Conservation (phyloP, 2,888 invertebrate genomes). For the Diloba caeruleocephala region DNA sequence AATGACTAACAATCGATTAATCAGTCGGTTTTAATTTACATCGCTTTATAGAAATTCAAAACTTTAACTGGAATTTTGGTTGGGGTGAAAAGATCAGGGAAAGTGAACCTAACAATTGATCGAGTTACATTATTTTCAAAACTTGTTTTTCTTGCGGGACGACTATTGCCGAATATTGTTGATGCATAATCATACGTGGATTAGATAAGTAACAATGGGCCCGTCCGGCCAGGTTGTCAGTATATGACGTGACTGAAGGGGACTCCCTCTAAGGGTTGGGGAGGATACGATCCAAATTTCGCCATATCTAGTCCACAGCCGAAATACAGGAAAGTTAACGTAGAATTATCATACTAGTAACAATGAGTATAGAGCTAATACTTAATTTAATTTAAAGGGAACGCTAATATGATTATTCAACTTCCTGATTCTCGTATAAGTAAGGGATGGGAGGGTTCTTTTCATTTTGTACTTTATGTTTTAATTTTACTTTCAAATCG, state of each 20-base stretch:
- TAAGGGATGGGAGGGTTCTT: slow-evolving; percentile 25
- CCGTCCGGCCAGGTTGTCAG: slow-evolving; percentile 74
- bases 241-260: slow-evolving; percentile 77
- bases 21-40: slow-evolving; percentile 68
- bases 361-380: slow-evolving; percentile 46
- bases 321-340: slow-evolving; percentile 44
- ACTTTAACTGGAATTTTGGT: slow-evolving; percentile 63
- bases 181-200: slow-evolving; percentile 81
- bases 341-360: slow-evolving; percentile 58
- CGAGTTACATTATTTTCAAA: slow-evolving; percentile 76
- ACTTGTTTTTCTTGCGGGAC: slow-evolving; percentile 78
- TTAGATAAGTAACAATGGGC: slow-evolving; percentile 75
- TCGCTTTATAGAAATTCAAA: slow-evolving; percentile 62
- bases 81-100: slow-evolving; percentile 74
- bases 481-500: neutral
- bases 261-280: slow-evolving; percentile 66
- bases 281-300: slow-evolving; percentile 62
- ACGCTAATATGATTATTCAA: slow-evolving; percentile 32
- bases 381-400: slow-evolving; percentile 50
- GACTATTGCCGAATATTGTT: slow-evolving; percentile 72
- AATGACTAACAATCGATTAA: slow-evolving; percentile 69
- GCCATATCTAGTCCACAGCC: slow-evolving; percentile 45
- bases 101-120: slow-evolving; percentile 75
- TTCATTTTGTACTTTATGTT: slow-evolving; percentile 1
- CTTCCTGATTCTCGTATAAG: slow-evolving; percentile 17